Evolutionary conservation across 2,797 vertebrate genomes (phyloP), one percentile per base, ranked within the genome.

Genomic region (Gobio occitaniae): DNA sequence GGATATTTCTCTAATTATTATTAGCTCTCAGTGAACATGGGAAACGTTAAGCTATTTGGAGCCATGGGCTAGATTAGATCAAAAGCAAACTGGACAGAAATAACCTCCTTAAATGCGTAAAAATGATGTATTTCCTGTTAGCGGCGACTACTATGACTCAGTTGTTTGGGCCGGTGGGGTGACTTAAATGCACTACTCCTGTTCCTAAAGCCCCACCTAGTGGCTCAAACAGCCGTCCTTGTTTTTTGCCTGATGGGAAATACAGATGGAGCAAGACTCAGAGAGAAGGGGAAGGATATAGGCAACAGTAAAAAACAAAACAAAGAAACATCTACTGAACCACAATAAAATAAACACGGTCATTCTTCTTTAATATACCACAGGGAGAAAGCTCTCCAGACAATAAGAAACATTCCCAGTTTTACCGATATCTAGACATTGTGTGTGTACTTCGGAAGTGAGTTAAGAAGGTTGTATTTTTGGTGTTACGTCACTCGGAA

Each of bases 371-470:
- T 77, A 90, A 87, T 92, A 92, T 92, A 93, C 93, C 91, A 93
- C 93, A 93, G 88, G 76, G 76, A 86, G 90, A 93, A 90, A 91
- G 93, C 89, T 91, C 92, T 93, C 91, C 90, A 89, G 89, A 94
- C 79, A 90, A 90, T 88, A 91, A 91, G 87, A 92, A 92, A 95
- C 95, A 95, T 95, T 95, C 95, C 95, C 91, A 88, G 91, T 89
- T 92, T 92, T 92, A 91, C 86, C 84, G 84, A 89, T 91, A 90
- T 88, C 88, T 84, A 92, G 91, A 94, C 89, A 93, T 90, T 92
- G 89, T 90, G 88, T 90, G 89, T 90, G 91, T 89, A 82, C 92
- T 92, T 89, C 88, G 91, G 90, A 92, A 92, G 90, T 90, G 89
- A 91, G 92, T 90, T 91, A 90, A 89, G 87, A 90, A 89, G 54